Conservation (phyloP, 2,888 invertebrate genomes). For the Portevinia maculata region DNA sequence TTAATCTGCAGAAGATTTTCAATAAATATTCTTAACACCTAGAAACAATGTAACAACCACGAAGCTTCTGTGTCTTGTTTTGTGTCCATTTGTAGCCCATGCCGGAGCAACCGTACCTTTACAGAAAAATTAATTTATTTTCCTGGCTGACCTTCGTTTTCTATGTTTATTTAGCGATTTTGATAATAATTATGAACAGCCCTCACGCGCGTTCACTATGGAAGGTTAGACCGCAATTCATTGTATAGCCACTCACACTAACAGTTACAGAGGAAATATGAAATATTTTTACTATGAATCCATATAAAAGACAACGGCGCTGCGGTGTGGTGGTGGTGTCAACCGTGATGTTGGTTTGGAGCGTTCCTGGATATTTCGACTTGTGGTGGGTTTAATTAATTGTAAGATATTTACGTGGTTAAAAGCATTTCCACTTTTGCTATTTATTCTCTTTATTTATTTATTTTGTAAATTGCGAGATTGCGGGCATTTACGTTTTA, state of each 20-base stretch:
- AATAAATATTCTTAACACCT: too few species aligned
- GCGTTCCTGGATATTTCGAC: slow-evolving; percentile 36
- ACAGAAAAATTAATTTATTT: slow-evolving; percentile 46
- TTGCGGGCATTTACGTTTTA: slow-evolving; percentile 11
- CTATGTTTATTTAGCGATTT: slow-evolving; percentile 65
- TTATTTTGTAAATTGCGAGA: slow-evolving; percentile 4
- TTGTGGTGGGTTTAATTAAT: slow-evolving; percentile 68
- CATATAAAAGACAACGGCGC: slow-evolving; percentile 42
- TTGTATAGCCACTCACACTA: background rate
- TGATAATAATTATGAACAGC: slow-evolving; percentile 62
- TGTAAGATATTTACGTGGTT: slow-evolving; percentile 57
- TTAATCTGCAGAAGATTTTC: too few species aligned
- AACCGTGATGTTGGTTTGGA: slow-evolving; percentile 26
- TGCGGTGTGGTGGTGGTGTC: slow-evolving; percentile 17
- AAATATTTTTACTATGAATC: slow-evolving; percentile 35
- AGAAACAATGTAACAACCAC: too few species aligned
- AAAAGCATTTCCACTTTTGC: slow-evolving; percentile 17
- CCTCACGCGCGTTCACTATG: slow-evolving; percentile 19
- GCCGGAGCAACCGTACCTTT: slow-evolving; percentile 13
- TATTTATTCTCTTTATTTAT: slow-evolving; percentile 1
- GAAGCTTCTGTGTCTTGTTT: too few species aligned
- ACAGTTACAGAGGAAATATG: slow-evolving; percentile 25
- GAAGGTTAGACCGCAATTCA: too few species aligned
- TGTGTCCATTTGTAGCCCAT: too few species aligned
- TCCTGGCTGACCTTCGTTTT: slow-evolving; percentile 50